Evolutionary conservation across 2,113 vertebrate genomes (phyloP).

Genomic region (Oncorhynchus nerka): DNA sequence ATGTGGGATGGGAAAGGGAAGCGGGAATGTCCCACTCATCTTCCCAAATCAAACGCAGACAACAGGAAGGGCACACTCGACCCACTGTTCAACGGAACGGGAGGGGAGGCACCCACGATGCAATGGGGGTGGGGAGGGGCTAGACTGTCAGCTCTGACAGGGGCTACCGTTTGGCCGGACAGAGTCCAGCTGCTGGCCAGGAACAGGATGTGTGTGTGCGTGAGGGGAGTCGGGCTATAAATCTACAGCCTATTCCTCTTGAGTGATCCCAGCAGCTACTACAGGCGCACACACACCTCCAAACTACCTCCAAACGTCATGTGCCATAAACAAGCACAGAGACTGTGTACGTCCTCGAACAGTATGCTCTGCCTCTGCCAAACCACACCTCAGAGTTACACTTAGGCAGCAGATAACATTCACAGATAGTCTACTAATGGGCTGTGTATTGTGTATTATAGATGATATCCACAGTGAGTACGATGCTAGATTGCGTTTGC

Average conservation of each 20-base stretch:
- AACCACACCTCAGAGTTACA: neutral
- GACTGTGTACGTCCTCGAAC: neutral
- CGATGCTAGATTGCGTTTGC: conserved; percentile 52
- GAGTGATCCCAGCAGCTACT: neutral
- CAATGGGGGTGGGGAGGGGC: neutral
- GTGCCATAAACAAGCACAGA: neutral
- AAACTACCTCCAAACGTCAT: neutral
- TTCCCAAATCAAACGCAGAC: conserved; percentile 1
- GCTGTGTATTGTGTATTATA: neutral
- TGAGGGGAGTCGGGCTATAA: too few species aligned
- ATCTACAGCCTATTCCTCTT: neutral
- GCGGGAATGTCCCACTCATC: neutral
- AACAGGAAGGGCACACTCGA: conserved; percentile 57
- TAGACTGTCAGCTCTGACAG: conserved; percentile 38
- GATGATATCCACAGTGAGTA: neutral
- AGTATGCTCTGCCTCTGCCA: neutral
- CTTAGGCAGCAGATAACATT: neutral
- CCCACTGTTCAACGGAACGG: neutral
- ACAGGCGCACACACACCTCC: neutral
- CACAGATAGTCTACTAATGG: neutral
- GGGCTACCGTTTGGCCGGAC: conserved; percentile 41
- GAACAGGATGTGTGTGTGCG: neutral
- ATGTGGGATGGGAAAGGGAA: conserved; percentile 28
- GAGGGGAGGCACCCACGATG: conserved; percentile 7
- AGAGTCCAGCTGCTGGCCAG: conserved; percentile 49